Evolutionary conservation across 2,888 invertebrate species (phyloP), one percentile per base, ranked within the genome.

Genomic region (Gnatocerus cornutus): DNA sequence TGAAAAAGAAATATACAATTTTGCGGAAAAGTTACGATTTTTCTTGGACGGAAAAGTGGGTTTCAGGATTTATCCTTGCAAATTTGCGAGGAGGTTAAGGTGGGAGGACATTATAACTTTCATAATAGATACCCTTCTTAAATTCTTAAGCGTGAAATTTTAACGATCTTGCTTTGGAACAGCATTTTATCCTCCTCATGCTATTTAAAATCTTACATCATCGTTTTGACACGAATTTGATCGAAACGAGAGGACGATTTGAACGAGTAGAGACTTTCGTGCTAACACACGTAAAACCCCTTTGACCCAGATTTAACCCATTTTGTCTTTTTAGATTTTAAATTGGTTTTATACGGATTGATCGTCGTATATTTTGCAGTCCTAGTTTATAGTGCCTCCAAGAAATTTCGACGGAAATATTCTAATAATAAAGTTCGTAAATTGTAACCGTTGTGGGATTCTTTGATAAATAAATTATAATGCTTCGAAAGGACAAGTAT

Each of bases 101-200:
- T 58, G 53, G 48, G 65, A 53, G 45, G 64, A 68, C 50, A 59
- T 71, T 68, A 67, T 70, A 52, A 71, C 70, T 70, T 61, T 52
- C 48, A 67, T 71, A 74, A 71, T 73, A 74, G 74, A 74, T 66
- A 70, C 50, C 56, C 33, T 56, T 55, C 43, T 71, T 50, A 73
- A 74, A 72, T 61, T 72, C 64, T 68, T 61, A 61, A 56, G 74
- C 71, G 73, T 73, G 69, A 74, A 74, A 73, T 73, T 74, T 73
- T 74, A 74, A 74, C 70, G 74, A 73, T 69, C 59, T 14, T 48
- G 39, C 63, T 70, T 70, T 72, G 59, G 61, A 68, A 55, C 66
- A 59, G 58, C 64, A 71, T 72, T 73, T 68, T 64, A 53, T 68
- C 62, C 56, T 43, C 21, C 43, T 64, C 58, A 64, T 64, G 43